Evolutionary conservation across 1,140 invertebrate species (phyloP).

Genomic region (Laodelphax striatellus): DNA sequence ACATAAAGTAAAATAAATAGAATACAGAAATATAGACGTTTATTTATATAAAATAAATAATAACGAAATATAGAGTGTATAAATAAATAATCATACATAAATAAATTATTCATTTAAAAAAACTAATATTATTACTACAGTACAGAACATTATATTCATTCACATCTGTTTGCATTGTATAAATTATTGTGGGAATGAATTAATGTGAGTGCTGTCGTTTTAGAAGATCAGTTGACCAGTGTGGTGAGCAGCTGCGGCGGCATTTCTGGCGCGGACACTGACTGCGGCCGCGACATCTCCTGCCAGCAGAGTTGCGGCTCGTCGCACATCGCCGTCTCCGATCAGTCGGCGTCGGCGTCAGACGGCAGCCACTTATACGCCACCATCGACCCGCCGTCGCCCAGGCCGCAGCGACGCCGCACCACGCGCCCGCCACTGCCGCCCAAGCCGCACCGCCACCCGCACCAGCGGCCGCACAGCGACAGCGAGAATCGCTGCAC

Average conservation of each 20-base stretch:
- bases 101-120: too few species aligned
- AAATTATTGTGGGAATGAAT: too few species aligned
- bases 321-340: conserved; percentile 14
- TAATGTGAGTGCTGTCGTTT: not conserved
- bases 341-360: conserved; percentile 5
- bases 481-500: conserved; percentile 12
- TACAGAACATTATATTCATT: conserved; percentile 10
- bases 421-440: conserved; percentile 7
- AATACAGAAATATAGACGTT: too few species aligned
- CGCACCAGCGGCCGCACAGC: not conserved
- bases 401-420: conserved; percentile 3
- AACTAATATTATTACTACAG: too few species aligned
- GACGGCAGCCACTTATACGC: conserved; percentile 20
- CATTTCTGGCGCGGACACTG: conserved; percentile 7
- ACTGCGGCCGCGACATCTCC: conserved; percentile 22
- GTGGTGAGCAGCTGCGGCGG: conserved; percentile 6
- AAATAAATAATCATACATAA: too few species aligned
- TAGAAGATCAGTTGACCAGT: not conserved
- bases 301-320: conserved; percentile 16
- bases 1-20: too few species aligned
- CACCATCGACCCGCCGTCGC: conserved; percentile 19
- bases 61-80: too few species aligned
- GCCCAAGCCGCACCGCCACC: not conserved
- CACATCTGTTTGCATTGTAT: too few species aligned
- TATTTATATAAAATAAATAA: too few species aligned